Conservation (phyloP, 2,888 invertebrate species). For the Philhelius pedissequus region DNA sequence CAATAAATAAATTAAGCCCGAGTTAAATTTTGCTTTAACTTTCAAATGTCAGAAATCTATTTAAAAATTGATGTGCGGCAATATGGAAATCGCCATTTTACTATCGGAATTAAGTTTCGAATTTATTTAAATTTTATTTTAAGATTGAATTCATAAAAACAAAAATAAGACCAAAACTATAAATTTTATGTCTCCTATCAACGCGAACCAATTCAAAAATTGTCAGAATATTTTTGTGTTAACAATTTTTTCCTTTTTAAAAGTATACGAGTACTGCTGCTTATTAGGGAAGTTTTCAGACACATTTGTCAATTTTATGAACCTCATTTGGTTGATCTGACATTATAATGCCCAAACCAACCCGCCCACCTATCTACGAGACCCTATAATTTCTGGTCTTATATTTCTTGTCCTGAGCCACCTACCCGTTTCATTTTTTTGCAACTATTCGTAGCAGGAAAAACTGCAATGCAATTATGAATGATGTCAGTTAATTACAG, state of each 20-base stretch:
- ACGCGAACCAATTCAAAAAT: slow-evolving; percentile 23
- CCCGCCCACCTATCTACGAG: background rate
- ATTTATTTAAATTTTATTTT: too few species aligned
- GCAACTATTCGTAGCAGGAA: background rate
- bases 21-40: too few species aligned
- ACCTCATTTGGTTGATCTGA: slow-evolving; percentile 65
- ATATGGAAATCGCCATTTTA: too few species aligned
- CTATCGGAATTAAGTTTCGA: too few species aligned
- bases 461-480: slow-evolving; percentile 66
- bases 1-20: too few species aligned
- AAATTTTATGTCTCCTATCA: slow-evolving; percentile 17
- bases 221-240: background rate
- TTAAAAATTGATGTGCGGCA: too few species aligned
- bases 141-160: too few species aligned
- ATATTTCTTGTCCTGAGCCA: background rate
- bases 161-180: background rate
- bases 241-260: background rate
- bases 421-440: background rate
- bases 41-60: too few species aligned
- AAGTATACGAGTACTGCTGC: background rate
- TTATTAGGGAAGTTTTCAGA: slow-evolving; percentile 64
- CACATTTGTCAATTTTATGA: slow-evolving; percentile 69
- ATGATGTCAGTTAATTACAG: slow-evolving; percentile 67
- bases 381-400: background rate
- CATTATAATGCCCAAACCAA: background rate